Evolutionary conservation across 2,797 vertebrate genomes (phyloP), one percentile per base, ranked within the genome.

Genomic region (Fistularia commersonii): DNA sequence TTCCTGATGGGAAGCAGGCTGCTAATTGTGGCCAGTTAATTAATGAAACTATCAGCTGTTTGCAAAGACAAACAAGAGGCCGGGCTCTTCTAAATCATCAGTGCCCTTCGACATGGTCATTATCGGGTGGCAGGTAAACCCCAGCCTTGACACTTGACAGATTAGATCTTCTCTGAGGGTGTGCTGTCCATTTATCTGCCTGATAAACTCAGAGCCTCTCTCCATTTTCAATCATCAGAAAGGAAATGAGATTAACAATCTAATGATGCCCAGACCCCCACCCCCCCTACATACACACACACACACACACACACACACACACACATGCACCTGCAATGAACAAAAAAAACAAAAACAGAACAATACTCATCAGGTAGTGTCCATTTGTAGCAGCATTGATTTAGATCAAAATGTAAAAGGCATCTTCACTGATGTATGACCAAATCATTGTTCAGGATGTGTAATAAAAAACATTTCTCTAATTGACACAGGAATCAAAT

Each of bases 191-290:
- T 91, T 90, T 89, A 90, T 89, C 88, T 89, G 86, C 80, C 82
- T 87, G 89, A 90, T 89, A 89, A 90, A 90, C 85, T 86, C 84
- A 68, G 78, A 84, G 81, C 78, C 69, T 69, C 74, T 77, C 80
- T 82, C 79, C 61, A 82, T 82, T 83, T 91, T 89, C 84, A 88
- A 88, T 89, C 86, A 89, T 83, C 82, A 81, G 82, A 86, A 84
- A 82, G 81, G 84, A 89, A 91, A 90, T 89, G 84, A 83, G 86
- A 90, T 87, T 84, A 89, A 90, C 80, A 84, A 83, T 84, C 80
- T 87, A 88, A 88, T 85, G 83, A 88, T 79, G 80, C 78, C 74
- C 47, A 23, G 23, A 23, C 23, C 4, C 58, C 23, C 51, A 23
- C 23, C 4, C 58, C 23, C 51, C 46, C 23, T 2, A 23, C 23